Evolutionary conservation across 2,797 vertebrate genomes (phyloP), one percentile per base, ranked within the genome.

Genomic region (Lycodopsis pacificus): DNA sequence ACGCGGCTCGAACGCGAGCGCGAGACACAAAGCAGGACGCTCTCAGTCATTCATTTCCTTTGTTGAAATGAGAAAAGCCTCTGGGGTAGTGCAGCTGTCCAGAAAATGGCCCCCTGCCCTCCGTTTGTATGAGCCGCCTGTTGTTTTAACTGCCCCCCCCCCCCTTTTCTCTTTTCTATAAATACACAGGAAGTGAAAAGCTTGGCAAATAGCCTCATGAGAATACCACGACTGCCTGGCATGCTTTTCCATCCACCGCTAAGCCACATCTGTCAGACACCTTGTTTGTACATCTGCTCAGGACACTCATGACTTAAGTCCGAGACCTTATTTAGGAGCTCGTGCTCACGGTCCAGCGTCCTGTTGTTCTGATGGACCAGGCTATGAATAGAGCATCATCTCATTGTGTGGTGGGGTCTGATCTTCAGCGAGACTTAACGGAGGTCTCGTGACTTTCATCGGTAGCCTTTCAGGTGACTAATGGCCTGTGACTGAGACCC

Each of bases 271-370:
- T 86, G 82, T 92, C 89, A 87, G 78, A 86, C 90, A 94, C 90
- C 93, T 94, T 91, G 93, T 95, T 94, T 91, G 77, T 93, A 76
- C 85, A 90, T 92, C 88, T 92, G 87, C 62, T 90, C 49, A 71
- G 83, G 81, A 82, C 83, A 83, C 81, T 88, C 80, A 76, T 81
- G 83, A 79, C 71, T 71, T 81, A 80, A 68, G 86, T 78, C 69
- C 3, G 63, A 70, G 78, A 49, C 80, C 80, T 82, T 92, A 88
- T 87, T 90, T 91, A 83, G 87, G 72, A 51, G 70, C 75, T 78
- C 4, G 51, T 67, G 62, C 49, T 30, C 73, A 30, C 56, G 20
- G 68, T 57, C 65, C 59, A 25, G 71, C 63, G 74, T 74, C 71
- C 63, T 76, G 69, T 80, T 79, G 64, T 72, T 70, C 57, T 56